Percentiles rank a stretch among this genome's conserved stretches.
Evolutionary conservation across 2,888 invertebrate genomes (phyloP).

Genomic region (Oligia latruncula): DNA sequence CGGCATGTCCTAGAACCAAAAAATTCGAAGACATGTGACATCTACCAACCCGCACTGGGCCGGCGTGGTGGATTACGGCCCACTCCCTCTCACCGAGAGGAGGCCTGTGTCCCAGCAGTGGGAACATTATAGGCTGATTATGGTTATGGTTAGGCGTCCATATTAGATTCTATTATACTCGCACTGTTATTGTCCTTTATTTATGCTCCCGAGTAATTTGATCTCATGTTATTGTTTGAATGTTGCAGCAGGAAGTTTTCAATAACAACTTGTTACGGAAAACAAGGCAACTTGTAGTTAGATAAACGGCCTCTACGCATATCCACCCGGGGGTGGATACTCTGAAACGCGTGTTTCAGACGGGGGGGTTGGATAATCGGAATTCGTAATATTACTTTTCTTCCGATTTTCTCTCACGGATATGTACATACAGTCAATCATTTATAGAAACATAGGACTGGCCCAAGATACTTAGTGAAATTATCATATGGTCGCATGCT

Average conservation of each 20-base stretch:
- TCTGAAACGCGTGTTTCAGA: neutral
- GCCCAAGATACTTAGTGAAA: neutral
- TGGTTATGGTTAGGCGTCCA: too few species aligned
- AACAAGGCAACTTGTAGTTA: slow-evolving; percentile 12
- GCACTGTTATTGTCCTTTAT: neutral
- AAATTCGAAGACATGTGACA: too few species aligned
- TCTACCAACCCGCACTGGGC: too few species aligned
- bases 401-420: neutral
- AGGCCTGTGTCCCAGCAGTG: too few species aligned
- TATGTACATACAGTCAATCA: too few species aligned
- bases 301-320: neutral
- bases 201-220: neutral
- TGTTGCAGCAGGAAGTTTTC: slow-evolving; percentile 27
- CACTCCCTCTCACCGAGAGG: too few species aligned
- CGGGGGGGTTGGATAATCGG: neutral
- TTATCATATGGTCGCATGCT: too few species aligned
- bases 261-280: slow-evolving; percentile 19
- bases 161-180: neutral
- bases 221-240: slow-evolving; percentile 3
- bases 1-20: too few species aligned
- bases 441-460: neutral
- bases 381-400: neutral
- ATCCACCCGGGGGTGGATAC: neutral
- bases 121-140: too few species aligned
- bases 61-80: too few species aligned